Conservation (phyloP, 2,797 vertebrate genomes). For the Dipus sagitta region DNA sequence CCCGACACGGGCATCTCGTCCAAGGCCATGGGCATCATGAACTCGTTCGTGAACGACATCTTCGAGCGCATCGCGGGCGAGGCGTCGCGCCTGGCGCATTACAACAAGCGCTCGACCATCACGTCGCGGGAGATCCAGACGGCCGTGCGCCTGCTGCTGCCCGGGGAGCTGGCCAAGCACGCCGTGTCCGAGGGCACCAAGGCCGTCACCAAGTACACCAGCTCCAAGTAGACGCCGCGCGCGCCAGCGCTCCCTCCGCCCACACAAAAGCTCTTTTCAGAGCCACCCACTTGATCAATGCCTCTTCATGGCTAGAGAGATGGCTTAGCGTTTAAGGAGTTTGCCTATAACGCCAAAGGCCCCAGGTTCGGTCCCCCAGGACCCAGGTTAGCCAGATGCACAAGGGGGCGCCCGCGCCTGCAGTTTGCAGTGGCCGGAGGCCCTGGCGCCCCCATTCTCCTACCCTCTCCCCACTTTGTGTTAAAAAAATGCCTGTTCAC, state of each 20-base stretch:
- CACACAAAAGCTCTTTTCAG: not conserved
- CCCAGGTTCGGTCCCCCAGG: too few relatives aligned
- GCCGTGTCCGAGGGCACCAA: slow-evolving; percentile 8
- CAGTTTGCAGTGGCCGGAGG: too few relatives aligned
- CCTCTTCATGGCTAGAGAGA: too few relatives aligned
- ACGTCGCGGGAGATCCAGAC: slow-evolving; percentile 79
- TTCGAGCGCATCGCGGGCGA: slow-evolving; percentile 47
- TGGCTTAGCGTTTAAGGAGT: too few relatives aligned
- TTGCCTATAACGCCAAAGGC: too few relatives aligned
- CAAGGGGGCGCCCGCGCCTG: too few relatives aligned
- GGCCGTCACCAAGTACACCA: slow-evolving; percentile 22
- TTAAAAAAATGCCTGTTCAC: too few relatives aligned
- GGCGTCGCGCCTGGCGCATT: slow-evolving; percentile 85
- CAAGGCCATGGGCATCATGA: not conserved
- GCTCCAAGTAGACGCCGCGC: not conserved
- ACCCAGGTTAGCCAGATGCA: too few relatives aligned
- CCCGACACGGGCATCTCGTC: too few relatives aligned
- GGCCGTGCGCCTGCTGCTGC: slow-evolving; percentile 85
- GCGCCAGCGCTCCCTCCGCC: accelerated
- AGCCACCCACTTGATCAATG: not conserved
- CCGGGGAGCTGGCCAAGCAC: slow-evolving; percentile 72
- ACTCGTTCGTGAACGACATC: slow-evolving; percentile 42
- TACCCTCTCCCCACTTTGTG: too few relatives aligned
- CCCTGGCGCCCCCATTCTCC: too few relatives aligned
- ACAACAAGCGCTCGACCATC: slow-evolving; percentile 85